These are phyloP conservation scores for Cheirogaleus medius DNA, from an alignment of 2,113 vertebrate genomes.

Conservation along the genomic window DNA sequence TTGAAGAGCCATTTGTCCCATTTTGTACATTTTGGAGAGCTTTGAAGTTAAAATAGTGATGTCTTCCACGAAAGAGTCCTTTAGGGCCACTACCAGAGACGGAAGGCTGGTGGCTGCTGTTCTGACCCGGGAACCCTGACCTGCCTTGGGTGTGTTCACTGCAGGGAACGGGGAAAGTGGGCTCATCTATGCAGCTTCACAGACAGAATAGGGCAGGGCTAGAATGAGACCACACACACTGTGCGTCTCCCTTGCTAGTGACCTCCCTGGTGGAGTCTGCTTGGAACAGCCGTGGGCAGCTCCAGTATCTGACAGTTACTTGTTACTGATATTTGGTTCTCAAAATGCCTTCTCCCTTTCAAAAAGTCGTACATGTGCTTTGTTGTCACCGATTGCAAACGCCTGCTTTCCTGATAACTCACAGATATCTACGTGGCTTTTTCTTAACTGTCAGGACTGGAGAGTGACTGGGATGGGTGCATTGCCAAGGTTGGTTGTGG, in stretches of 20 bases:
- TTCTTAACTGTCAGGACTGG: not conserved
- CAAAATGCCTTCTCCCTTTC: not conserved
- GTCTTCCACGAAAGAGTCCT: not conserved
- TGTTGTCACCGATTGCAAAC: not conserved
- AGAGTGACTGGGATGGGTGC: too few species aligned
- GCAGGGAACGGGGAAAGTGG: not conserved
- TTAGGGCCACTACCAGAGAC: not conserved
- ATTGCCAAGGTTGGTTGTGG: fast-evolving
- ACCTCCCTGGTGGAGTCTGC: not conserved
- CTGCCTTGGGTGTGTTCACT: not conserved
- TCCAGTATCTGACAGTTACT: not conserved
- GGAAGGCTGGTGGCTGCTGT: not conserved
- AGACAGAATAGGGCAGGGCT: not conserved
- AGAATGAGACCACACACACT: not conserved
- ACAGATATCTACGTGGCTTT: not conserved
- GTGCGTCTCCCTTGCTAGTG: not conserved
- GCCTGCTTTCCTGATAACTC: not conserved
- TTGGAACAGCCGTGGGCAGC: not conserved
- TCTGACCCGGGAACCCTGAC: not conserved
- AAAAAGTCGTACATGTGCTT: fast-evolving
- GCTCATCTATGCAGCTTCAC: not conserved
- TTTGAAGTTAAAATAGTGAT: not conserved
- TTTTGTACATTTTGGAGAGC: not conserved
- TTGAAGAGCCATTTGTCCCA: not conserved
- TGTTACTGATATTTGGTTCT: not conserved